phyloP scores from a whole-genome alignment of 2,888 invertebrate species.

The Sinhomidia bicolor region DNA sequence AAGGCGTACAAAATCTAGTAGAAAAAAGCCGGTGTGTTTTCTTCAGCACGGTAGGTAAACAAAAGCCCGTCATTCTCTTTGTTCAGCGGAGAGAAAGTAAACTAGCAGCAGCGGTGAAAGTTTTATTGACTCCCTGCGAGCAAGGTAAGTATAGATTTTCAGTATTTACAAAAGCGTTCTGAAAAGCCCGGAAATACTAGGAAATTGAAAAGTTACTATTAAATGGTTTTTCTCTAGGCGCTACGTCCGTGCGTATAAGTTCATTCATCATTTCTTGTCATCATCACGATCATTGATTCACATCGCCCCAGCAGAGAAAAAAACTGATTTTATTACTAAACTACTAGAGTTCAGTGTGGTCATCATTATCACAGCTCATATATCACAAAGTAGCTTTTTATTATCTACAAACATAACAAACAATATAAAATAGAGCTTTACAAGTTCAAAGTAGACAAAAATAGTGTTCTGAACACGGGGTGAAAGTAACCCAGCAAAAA shows the following conservation, averaged over 20 bases:
- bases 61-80: not conserved
- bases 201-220: too few species aligned
- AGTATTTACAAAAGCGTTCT: not conserved
- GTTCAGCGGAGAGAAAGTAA: not conserved
- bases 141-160: not conserved
- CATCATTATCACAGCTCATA: not conserved
- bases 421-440: slow-evolving; percentile 6
- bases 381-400: too few species aligned
- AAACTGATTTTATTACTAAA: too few species aligned
- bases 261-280: too few species aligned
- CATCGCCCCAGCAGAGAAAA: slow-evolving; percentile 5
- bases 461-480: not conserved
- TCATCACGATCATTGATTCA: not conserved
- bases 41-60: too few species aligned
- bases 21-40: not conserved
- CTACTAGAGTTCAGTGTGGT: too few species aligned
- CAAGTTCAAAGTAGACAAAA: not conserved
- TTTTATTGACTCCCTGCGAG: not conserved
- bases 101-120: not conserved
- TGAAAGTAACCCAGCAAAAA: not conserved
- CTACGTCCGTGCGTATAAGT: not conserved
- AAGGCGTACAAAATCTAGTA: not conserved
- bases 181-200: not conserved
- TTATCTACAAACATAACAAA: not conserved
- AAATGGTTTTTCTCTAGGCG: not conserved